These are phyloP conservation scores for Minunthozetes semirufus DNA, from an alignment of 2,888 invertebrate genomes.

Conservation along the genomic window DNA sequence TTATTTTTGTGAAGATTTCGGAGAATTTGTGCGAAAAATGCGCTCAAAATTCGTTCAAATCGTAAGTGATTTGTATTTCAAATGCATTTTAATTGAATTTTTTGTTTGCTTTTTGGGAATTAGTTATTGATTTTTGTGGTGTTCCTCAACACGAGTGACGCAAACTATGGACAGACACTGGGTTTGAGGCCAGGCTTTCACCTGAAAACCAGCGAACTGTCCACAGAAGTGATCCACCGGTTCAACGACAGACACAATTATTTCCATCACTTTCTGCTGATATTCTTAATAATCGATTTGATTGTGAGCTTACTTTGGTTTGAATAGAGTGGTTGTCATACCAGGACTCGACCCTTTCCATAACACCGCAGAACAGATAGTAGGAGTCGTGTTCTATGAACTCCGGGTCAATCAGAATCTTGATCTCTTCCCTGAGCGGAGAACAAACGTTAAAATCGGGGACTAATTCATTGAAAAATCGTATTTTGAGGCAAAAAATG, in stretches of 20 bases:
- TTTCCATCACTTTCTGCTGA: background rate
- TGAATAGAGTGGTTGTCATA: slow-evolving; percentile 44
- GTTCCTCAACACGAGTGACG: no score
- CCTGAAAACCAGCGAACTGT: no score
- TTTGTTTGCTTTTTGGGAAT: no score
- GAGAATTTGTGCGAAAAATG: no score
- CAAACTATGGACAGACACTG: no score
- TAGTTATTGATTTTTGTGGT: no score
- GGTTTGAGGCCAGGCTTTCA: no score
- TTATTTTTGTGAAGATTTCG: no score
- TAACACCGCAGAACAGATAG: slow-evolving; percentile 52
- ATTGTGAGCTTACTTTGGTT: slow-evolving; percentile 26
- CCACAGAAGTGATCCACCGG: no score
- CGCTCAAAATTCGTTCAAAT: no score
- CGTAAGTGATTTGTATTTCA: no score
- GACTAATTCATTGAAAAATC: background rate
- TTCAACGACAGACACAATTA: background rate
- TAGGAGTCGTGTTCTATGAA: slow-evolving; percentile 71
- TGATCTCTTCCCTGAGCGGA: slow-evolving; percentile 50
- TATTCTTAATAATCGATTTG: background rate
- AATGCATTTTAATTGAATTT: no score
- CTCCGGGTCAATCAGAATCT: slow-evolving; percentile 60
- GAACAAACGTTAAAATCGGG: background rate
- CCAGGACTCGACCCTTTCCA: slow-evolving; percentile 52
- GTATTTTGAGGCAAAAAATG: background rate